Conservation (phyloP, 2,888 invertebrate species). For the Lasioglossum morio region DNA sequence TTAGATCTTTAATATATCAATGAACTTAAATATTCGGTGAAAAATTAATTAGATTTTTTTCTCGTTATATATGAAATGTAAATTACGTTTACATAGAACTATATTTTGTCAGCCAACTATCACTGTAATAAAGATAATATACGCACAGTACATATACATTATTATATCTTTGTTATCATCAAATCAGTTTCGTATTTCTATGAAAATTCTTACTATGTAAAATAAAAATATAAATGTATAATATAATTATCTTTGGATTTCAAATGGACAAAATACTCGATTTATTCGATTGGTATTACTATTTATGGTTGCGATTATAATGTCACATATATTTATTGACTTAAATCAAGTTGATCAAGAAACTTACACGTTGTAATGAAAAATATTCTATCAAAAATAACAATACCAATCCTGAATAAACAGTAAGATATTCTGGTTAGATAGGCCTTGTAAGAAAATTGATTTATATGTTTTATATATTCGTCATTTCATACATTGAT, state of each 20-base stretch:
- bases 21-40: neutral
- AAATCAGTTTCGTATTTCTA: conserved; percentile 19
- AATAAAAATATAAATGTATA: conserved; percentile 35
- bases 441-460: conserved; percentile 72
- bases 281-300: conserved; percentile 57
- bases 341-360: conserved; percentile 21
- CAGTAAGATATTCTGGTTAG: conserved; percentile 63
- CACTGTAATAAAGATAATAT: conserved; percentile 17
- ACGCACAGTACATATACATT: conserved; percentile 34
- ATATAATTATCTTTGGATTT: conserved; percentile 40
- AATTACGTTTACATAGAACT: conserved; percentile 16
- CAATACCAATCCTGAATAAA: conserved; percentile 59
- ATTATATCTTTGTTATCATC: conserved; percentile 26
- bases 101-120: conserved; percentile 12
- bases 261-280: conserved; percentile 42
- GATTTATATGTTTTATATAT: conserved; percentile 74
- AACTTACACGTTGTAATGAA: conserved; percentile 37
- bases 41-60: conserved; percentile 35
- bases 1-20: conserved; percentile 19
- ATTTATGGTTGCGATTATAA: conserved; percentile 38
- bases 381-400: conserved; percentile 51
- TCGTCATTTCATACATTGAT: conserved; percentile 78
- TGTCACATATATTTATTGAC: conserved; percentile 16
- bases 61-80: conserved; percentile 23
- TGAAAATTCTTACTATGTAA: conserved; percentile 29